Evolutionary conservation across 2,113 vertebrate genomes (phyloP).

Genomic region (Protobothrops mucrosquamatus): DNA sequence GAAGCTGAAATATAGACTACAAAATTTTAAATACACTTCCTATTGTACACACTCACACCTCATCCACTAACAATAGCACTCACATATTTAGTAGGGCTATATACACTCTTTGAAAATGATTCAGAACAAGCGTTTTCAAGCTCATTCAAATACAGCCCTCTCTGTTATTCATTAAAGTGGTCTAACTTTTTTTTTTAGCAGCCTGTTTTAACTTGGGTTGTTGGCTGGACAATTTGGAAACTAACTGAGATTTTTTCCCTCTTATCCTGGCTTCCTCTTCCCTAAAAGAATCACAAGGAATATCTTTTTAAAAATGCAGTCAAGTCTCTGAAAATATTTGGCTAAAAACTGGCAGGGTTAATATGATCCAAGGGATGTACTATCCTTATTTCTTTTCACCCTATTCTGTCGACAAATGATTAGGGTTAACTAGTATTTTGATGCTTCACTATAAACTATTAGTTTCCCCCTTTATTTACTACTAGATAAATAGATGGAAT

Average conservation of each 20-base stretch:
- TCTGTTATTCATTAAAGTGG: neutral
- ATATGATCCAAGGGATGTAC: neutral
- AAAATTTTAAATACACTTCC: neutral
- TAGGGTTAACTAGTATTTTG: neutral
- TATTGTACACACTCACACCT: neutral
- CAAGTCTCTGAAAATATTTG: neutral
- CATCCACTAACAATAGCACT: neutral
- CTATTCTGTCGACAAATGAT: neutral
- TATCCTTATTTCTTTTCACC: neutral
- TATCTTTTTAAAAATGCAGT: neutral
- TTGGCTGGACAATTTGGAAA: neutral
- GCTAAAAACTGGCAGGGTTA: neutral
- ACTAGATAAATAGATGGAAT: neutral
- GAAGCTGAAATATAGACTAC: neutral
- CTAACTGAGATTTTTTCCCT: neutral
- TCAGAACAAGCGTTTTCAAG: neutral
- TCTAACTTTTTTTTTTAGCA: neutral
- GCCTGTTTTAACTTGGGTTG: neutral
- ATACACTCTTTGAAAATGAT: neutral
- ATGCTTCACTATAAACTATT: neutral
- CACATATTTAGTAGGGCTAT: neutral
- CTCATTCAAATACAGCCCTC: neutral
- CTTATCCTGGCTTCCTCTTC: neutral
- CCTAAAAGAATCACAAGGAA: neutral
- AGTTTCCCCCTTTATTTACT: neutral